These are phyloP conservation scores for Palythoa grandiflora DNA, from an alignment of 92 coral and sea anemone species.

Conservation along the genomic window DNA sequence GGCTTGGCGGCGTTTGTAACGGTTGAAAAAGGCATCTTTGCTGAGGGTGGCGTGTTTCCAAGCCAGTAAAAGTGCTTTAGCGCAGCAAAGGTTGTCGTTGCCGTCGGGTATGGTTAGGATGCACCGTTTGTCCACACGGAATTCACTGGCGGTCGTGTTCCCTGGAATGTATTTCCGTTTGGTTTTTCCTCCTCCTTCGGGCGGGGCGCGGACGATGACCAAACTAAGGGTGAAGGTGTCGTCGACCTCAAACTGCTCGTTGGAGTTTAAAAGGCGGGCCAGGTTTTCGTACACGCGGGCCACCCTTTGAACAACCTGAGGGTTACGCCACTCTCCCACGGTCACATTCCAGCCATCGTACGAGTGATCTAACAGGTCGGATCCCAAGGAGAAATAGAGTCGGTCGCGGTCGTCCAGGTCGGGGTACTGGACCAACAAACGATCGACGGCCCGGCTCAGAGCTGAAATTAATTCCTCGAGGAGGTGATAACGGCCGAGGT, in stretches of 20 bases:
- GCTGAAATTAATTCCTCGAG: not conserved
- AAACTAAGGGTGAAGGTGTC: slow-evolving; percentile 38
- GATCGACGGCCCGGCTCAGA: not conserved
- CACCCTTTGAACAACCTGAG: not conserved
- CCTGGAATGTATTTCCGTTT: no score
- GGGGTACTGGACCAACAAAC: not conserved
- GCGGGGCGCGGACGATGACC: slow-evolving; percentile 28
- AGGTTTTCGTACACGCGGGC: slow-evolving; percentile 44
- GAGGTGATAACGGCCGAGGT: no score
- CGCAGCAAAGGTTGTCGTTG: no score
- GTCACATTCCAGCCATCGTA: not conserved
- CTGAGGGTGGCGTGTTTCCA: no score
- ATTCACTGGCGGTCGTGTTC: no score
- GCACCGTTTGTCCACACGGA: no score
- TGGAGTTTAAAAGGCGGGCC: slow-evolving; percentile 40
- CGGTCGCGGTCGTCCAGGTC: not conserved
- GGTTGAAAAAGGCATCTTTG: no score
- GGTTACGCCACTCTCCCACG: not conserved
- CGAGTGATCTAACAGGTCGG: not conserved
- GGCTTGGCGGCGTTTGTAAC: no score
- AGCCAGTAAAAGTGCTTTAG: no score
- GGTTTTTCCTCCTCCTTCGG: no score
- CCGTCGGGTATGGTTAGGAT: no score
- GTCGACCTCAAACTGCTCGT: slow-evolving; percentile 11
- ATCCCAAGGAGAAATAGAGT: not conserved